Evolutionary conservation across 2,888 invertebrate species (phyloP).

Genomic region (Synergus itoensis): DNA sequence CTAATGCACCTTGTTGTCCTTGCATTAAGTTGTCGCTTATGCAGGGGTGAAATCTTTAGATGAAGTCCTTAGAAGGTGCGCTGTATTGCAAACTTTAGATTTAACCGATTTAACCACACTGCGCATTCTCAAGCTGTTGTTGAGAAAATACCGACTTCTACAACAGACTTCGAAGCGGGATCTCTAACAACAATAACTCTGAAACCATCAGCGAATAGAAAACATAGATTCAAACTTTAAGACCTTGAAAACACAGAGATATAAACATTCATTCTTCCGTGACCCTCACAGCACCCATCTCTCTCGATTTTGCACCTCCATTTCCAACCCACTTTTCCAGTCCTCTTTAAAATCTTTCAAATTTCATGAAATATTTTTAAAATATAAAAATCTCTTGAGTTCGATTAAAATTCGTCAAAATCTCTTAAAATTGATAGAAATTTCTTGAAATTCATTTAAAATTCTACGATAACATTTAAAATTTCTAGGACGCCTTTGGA

Average conservation of each 20-base stretch:
- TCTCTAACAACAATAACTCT: conserved; percentile 6
- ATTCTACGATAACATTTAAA: too few relatives aligned
- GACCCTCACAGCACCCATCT: too few relatives aligned
- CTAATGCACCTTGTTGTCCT: conserved; percentile 57
- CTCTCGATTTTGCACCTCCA: too few relatives aligned
- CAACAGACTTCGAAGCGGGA: background rate
- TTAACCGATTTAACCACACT: background rate
- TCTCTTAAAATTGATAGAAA: too few relatives aligned
- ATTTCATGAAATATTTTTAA: too few relatives aligned
- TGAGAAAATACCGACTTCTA: background rate
- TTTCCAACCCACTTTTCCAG: too few relatives aligned
- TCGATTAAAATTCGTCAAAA: too few relatives aligned
- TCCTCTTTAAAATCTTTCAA: too few relatives aligned
- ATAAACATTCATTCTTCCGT: background rate
- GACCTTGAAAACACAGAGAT: conserved; percentile 14
- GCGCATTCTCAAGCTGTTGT: conserved; percentile 20
- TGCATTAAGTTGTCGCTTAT: conserved; percentile 51
- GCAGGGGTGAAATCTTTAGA: conserved; percentile 46
- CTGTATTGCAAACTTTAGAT: conserved; percentile 27
- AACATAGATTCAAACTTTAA: conserved; percentile 7
- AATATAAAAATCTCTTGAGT: too few relatives aligned
- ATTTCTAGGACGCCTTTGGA: too few relatives aligned
- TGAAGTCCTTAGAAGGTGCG: conserved; percentile 27
- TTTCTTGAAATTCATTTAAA: too few relatives aligned
- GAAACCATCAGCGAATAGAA: conserved; percentile 21